Base-by-base conservation (phyloP, 2,797 vertebrate genomes). In the Microctenopoma stevenorrisi region DNA sequence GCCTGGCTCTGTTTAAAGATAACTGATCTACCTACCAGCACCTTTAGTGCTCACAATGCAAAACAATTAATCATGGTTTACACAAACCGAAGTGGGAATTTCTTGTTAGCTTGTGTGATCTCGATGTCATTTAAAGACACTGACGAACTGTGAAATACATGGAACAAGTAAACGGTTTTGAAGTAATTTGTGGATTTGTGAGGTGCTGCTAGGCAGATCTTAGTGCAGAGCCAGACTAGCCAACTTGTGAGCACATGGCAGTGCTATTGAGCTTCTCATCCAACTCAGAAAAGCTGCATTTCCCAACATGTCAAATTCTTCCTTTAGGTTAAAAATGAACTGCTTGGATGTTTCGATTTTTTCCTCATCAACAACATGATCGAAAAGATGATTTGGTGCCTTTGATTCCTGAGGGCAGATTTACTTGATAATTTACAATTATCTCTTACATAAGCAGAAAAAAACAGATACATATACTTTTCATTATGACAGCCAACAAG, bases 321-420 rank as follows among this genome's bases (percentile, higher is more conserved):
- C 18, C 30, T 64, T 68, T 53, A 35, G 66, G 57, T 25, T 0
- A 3, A 67, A 35, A 35, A 38, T 70, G 3, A 74, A 71, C 44
- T 28, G 14, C 5, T 28, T 63, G 42, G 7, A 49, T 52, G 5
- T 38, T 38, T 66, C 35, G 5, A 28, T 40, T 66, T 63, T 16
- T 30, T 64, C 15, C 62, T 43, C 22, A 61, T 54, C 51, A 68
- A 50, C 14, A 72, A 60, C 61, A 15, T 8, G 15, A 78, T 44
- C 66, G 47, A 61, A 79, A 68, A 72, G 53, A 73, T 60, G 61
- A 72, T 64, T 76, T 53, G 66, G 67, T 81, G 78, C 72, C 42
- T 76, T 85, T 82, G 54, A 88, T 92, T 88, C 91, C 91, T 91
- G 91, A 93, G 91, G 88, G 86, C 72, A 86, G 70, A 84, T 73